phyloP scores from a whole-genome alignment of 2,888 invertebrate genomes.

The Plebejus argus region DNA sequence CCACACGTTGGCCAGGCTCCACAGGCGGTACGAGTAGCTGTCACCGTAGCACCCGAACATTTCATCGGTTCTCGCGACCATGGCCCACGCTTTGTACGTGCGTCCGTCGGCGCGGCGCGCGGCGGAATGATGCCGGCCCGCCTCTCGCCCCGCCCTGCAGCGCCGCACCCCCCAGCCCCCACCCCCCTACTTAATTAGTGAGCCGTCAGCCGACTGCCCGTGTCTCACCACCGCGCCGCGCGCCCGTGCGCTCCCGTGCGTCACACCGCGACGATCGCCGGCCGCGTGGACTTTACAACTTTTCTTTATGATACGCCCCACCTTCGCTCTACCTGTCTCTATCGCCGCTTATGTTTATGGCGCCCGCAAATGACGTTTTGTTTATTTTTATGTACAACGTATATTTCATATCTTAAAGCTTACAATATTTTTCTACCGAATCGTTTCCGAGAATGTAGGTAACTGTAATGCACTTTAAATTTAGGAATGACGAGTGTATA shows the following conservation, averaged over 20 bases:
- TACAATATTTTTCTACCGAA: not conserved
- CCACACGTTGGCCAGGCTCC: slow-evolving; percentile 89
- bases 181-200: slow-evolving; percentile 68
- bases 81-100: slow-evolving; percentile 83
- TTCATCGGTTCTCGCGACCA: slow-evolving; percentile 90
- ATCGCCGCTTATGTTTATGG: slow-evolving; percentile 49
- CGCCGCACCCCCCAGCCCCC: slow-evolving; percentile 55
- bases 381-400: slow-evolving; percentile 29
- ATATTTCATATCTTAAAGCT: not conserved
- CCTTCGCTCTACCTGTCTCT: slow-evolving; percentile 71
- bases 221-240: slow-evolving; percentile 45
- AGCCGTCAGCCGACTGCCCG: slow-evolving; percentile 54
- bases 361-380: slow-evolving; percentile 24
- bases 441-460: not conserved
- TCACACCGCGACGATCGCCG: slow-evolving; percentile 37
- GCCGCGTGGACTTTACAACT: slow-evolving; percentile 35
- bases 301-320: slow-evolving; percentile 54
- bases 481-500: not conserved
- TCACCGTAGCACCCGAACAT: slow-evolving; percentile 88
- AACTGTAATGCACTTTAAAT: not conserved
- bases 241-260: slow-evolving; percentile 35
- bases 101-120: slow-evolving; percentile 71
- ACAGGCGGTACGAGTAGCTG: slow-evolving; percentile 88
- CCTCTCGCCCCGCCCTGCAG: slow-evolving; percentile 54
- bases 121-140: slow-evolving; percentile 72